Percentiles rank a stretch among this genome's conserved stretches.
Conservation (phyloP, 92 coral and sea anemone species). For the Siderastrea radians region DNA sequence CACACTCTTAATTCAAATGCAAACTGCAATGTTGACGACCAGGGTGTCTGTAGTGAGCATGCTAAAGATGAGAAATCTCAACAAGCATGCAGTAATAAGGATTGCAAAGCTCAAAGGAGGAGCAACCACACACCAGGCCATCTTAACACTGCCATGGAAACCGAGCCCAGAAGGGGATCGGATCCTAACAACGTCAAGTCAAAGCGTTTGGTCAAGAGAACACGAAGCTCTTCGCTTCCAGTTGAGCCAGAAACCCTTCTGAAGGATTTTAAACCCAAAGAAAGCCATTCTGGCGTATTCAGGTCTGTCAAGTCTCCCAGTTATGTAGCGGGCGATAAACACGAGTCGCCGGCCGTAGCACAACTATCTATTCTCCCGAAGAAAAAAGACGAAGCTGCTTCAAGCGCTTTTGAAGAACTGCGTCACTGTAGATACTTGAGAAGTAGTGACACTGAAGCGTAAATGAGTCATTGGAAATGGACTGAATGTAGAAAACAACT, state of each 20-base stretch:
- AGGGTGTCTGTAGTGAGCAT: background rate
- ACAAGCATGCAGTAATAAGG: background rate
- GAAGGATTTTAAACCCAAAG: background rate
- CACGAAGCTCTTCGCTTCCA: conserved; percentile 65
- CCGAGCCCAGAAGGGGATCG: conserved; percentile 6
- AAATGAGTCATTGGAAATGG: background rate
- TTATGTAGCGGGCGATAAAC: background rate
- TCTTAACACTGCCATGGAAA: background rate
- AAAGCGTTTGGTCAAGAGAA: conserved; percentile 36
- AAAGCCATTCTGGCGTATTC: conserved; percentile 1
- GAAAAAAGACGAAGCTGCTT: background rate
- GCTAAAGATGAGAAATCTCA: background rate
- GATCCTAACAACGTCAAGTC: conserved; percentile 10
- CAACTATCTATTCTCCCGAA: background rate
- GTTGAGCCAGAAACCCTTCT: conserved; percentile 13
- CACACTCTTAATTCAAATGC: background rate
- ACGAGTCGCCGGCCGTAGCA: background rate
- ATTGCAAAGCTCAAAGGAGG: background rate
- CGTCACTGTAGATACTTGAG: conserved; percentile 59
- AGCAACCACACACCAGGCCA: background rate
- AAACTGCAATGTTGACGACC: background rate
- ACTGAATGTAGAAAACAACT: background rate
- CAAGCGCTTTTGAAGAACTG: conserved; percentile 51
- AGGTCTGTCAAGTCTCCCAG: background rate
- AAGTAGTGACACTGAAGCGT: conserved; percentile 4